Evolutionary conservation across 2,113 vertebrate genomes (phyloP).

Genomic region (Edolisoma coerulescens): DNA sequence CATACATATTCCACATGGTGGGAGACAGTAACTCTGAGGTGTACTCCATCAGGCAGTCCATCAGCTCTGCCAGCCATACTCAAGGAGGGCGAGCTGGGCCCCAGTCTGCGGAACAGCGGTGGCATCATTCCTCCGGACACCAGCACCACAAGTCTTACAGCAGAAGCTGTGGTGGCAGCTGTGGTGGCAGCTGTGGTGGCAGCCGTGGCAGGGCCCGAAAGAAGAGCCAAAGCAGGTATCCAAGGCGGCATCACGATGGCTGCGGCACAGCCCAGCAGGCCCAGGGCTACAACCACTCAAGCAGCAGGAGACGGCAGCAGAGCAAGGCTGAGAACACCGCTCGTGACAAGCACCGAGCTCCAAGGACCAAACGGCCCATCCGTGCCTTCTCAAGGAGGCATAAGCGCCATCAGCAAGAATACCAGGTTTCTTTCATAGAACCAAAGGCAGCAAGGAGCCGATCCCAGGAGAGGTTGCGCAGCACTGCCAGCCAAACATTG

Average conservation of each 20-base stretch:
- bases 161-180: not conserved
- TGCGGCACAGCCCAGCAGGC: not conserved
- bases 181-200: not conserved
- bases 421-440: not conserved
- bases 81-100: not conserved
- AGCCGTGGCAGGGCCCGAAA: not conserved
- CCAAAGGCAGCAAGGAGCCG: not conserved
- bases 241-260: not conserved
- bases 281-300: not conserved
- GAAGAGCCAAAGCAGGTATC: not conserved
- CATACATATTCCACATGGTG: not conserved
- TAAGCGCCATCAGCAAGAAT: not conserved
- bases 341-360: not conserved
- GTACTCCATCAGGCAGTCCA: fast-evolving
- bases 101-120: fast-evolving
- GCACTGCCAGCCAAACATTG: not conserved
- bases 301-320: not conserved
- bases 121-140: not conserved
- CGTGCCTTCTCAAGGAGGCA: not conserved
- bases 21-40: not conserved
- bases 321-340: not conserved
- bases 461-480: not conserved
- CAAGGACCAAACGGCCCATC: fast-evolving
- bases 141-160: not conserved
- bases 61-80: not conserved